phyloP scores from a whole-genome alignment of 2,797 vertebrate genomes.

The Astyanax mexicanus region DNA sequence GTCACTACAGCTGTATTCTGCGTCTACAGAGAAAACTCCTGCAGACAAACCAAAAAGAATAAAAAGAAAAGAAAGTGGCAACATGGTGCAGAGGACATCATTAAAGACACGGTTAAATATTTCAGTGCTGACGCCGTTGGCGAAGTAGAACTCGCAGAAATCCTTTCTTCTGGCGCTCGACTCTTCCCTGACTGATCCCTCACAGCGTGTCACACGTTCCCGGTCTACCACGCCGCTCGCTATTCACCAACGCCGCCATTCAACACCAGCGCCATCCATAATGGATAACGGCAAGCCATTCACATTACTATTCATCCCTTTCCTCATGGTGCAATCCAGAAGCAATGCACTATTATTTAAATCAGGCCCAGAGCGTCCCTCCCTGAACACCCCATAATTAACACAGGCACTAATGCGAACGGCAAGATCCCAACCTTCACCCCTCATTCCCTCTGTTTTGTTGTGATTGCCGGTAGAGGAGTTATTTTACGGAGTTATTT shows the following conservation, averaged over 20 bases:
- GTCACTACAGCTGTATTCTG: neutral
- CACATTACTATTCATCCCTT: constrained; percentile 72
- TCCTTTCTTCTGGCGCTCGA: constrained; percentile 60
- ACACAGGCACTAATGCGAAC: constrained; percentile 20
- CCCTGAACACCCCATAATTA: constrained; percentile 46
- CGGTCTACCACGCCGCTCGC: constrained; percentile 67
- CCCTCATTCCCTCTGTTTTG: constrained; percentile 64
- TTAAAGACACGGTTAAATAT: constrained; percentile 72
- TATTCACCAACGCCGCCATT: constrained; percentile 63
- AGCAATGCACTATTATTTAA: constrained; percentile 60
- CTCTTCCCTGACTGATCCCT: constrained; percentile 62
- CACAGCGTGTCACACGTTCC: constrained; percentile 63
- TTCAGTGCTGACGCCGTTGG: constrained; percentile 60
- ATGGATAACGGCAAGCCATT: constrained; percentile 71
- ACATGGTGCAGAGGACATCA: constrained; percentile 65
- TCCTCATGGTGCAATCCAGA: constrained; percentile 64
- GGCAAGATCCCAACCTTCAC: neutral
- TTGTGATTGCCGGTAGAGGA: constrained; percentile 60
- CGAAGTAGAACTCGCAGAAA: constrained; percentile 50
- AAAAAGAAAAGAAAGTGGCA: constrained; percentile 54
- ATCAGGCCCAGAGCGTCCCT: constrained; percentile 17
- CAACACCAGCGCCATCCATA: constrained; percentile 68
- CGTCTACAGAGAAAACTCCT: neutral
- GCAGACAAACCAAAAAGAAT: neutral
- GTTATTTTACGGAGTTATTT: constrained; percentile 35